A percentile compares a stretch with the other conserved stretches of the same genome.
Evolutionary conservation across 2,113 vertebrate species (phyloP).

Genomic region (Cephalopterus ornatus): DNA sequence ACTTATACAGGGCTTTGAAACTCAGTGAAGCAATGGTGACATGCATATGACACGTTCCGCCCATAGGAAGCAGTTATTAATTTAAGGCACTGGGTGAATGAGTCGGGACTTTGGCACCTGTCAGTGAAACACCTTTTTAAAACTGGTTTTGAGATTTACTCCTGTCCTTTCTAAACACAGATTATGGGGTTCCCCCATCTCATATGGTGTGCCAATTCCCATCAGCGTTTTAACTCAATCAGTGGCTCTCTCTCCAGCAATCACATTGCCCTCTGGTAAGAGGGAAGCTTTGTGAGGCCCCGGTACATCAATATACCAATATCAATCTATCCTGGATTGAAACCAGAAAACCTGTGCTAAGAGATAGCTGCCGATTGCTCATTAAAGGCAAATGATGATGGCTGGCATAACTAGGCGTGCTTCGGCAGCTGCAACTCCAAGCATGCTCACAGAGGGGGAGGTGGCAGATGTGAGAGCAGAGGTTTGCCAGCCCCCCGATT

Average conservation of each 20-base stretch:
- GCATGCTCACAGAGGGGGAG: neutral
- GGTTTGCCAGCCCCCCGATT: neutral
- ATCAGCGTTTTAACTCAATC: rapidly evolving
- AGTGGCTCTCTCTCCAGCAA: neutral
- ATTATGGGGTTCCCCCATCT: rapidly evolving
- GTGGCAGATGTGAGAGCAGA: neutral
- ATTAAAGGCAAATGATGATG: neutral
- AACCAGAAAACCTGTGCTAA: neutral
- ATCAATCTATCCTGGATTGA: neutral
- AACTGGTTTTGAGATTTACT: neutral
- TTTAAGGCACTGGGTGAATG: neutral
- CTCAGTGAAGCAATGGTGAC: neutral
- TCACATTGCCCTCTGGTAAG: neutral
- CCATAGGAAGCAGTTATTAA: neutral
- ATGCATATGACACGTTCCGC: neutral
- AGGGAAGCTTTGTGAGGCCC: neutral
- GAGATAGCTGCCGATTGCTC: neutral
- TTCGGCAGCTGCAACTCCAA: neutral
- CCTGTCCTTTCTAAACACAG: neutral
- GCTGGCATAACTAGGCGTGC: neutral
- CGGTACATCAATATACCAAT: neutral
- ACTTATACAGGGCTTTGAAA: neutral
- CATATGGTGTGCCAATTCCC: rapidly evolving
- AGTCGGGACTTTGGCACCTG: neutral
- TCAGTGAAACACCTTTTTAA: neutral